Base-by-base conservation (phyloP, 2,113 vertebrate species). In the Pteruthius melanotis region DNA sequence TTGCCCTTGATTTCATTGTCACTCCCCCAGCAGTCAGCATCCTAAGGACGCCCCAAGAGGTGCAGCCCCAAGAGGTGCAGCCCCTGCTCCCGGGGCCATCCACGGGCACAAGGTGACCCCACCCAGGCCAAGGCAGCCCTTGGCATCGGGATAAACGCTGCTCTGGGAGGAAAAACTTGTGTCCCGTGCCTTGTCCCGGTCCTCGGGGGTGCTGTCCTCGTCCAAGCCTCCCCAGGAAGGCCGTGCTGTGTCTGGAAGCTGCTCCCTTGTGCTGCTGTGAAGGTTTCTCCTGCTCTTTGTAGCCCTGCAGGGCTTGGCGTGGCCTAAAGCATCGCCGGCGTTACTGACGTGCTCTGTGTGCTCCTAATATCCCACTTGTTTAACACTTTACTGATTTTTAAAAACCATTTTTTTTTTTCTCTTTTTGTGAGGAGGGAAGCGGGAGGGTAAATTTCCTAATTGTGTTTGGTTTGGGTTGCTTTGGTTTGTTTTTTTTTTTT, bases 311-410 rank as follows among this genome's bases (percentile, higher is more conserved):
- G 92, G 94, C 97, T 96, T 89, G 95, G 95, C 82, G 22, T 97
- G 96, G 96, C 96, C 98, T 97, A 45, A 89, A 95, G 87, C 94
- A 75, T 97, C 83, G 91, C 89, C 75, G 68, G 76, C 53, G 13
- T 97, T 86, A 95, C 97, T 97, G 96, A 97, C 57, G 94, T 98
- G 96, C 93, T 96, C 90, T 77, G 91, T 96, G 90, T 97, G 91
- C 96, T 45, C 91, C 97, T 98, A 98, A 97, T 98, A 93, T 68
- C 96, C 95, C 97, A 96, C 89, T 60, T 54, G 15, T 95, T 96
- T 98, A 99, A 99, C 98, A 97, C 87, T 94, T 83, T 96, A 97
- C 96, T 98, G 93, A 97, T 97, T 90, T 96, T 76, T 94, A 88
- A 94, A 96, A 49, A 57, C 1, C 10, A 3, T 22, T 13, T 9